These are phyloP conservation scores for Stegostoma tigrinum DNA, from an alignment of 2,113 vertebrate genomes.

Conservation along the genomic window DNA sequence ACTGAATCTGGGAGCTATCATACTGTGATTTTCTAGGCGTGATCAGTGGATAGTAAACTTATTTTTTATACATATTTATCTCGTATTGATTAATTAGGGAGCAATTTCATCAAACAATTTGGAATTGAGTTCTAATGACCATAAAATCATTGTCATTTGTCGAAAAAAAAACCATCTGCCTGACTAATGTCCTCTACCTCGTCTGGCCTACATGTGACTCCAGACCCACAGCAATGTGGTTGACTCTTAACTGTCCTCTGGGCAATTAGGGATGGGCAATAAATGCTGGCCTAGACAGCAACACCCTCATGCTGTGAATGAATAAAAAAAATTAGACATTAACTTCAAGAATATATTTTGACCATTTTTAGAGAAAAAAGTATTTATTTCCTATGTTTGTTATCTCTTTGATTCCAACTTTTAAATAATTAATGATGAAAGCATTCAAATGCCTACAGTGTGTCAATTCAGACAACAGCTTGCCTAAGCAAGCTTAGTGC, in stretches of 20 bases:
- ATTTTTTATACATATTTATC: not conserved
- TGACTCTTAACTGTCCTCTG: too few relatives aligned
- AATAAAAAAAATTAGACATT: not conserved
- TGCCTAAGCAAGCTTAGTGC: not conserved
- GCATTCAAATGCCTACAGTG: not conserved
- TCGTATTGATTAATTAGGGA: not conserved
- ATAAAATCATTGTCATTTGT: too few relatives aligned
- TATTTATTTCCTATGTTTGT: not conserved
- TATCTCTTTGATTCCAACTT: too few relatives aligned
- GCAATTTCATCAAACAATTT: not conserved
- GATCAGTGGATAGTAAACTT: not conserved
- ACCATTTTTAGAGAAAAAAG: not conserved
- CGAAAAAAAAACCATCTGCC: too few relatives aligned
- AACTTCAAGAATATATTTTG: not conserved
- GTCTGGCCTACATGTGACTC: too few relatives aligned
- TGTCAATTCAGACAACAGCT: not conserved
- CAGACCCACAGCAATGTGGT: too few relatives aligned
- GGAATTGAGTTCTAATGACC: too few relatives aligned
- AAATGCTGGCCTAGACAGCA: too few relatives aligned
- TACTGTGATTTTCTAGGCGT: not conserved
- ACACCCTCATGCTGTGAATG: too few relatives aligned
- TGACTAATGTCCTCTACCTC: too few relatives aligned
- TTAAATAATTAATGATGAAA: too few relatives aligned
- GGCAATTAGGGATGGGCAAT: too few relatives aligned
- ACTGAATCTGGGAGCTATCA: not conserved